Base-by-base conservation (phyloP, 2,113 vertebrate genomes). In the Coreoperca whiteheadi region DNA sequence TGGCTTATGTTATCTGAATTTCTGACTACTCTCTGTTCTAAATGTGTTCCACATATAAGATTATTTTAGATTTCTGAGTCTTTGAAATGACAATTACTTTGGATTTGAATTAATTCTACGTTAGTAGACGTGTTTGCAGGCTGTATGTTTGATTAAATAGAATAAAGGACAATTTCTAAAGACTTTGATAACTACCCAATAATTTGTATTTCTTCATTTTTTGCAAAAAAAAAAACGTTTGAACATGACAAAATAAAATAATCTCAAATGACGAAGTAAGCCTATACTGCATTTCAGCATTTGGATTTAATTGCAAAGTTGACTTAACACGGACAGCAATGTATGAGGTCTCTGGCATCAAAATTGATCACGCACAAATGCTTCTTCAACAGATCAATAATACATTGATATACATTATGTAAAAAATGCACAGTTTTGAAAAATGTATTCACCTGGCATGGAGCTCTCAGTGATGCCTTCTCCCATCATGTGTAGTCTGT, bases 361-460 rank as follows among this genome's bases (percentile, higher is more conserved):
- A 0, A 46, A 48, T 34, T 21, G 0, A 53, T 25, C 28, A 59
- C 14, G 48, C 8, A 48, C 23, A 65, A 15, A 67, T 32, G 28
- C 23, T 39, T 43, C 34, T 43, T 53, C 16, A 41, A 30, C 0
- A 83, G 16, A 2, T 60, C 18, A 32, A 21, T 2, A 53, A 25
- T 48, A 48, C 20, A 54, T 20, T 18, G 3, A 46, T 8, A 16
- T 6, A 41, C 18, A 43, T 56, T 9, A 72, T 14, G 39, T 4
- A 37, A 46, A 3, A 41, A 32, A 66, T 12, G 20, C 11, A 6
- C 12, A 41, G 21, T 20, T 60, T n/a, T n/a, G n/a, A n/a, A n/a
- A n/a, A 90, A 59, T 51, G 25, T 6, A 57, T 57, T 91, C 43
- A 93, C 91, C 84, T 84, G 81, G 4, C 88, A 92, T 92, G 68